Evolutionary conservation across 2,797 vertebrate genomes (phyloP).

Genomic region (Propithecus perrieri): DNA sequence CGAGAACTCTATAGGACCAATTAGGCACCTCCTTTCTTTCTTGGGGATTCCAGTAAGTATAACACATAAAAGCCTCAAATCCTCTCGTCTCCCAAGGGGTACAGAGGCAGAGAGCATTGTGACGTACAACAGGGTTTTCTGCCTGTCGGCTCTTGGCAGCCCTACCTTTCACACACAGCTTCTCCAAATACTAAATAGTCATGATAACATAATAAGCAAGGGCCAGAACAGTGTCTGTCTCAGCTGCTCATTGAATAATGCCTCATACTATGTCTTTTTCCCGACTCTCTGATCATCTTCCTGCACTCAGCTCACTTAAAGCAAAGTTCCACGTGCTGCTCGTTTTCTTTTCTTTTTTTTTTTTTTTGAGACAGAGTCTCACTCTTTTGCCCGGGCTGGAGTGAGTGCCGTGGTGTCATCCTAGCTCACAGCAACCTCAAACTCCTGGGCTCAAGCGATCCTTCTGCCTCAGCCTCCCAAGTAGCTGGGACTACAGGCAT

Average conservation of each 20-base stretch:
- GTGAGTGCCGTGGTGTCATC: too few relatives aligned
- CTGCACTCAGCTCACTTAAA: neutral
- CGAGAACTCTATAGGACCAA: neutral
- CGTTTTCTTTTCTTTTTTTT: neutral
- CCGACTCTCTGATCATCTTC: neutral
- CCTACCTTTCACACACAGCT: neutral
- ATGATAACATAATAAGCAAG: neutral
- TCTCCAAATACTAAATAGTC: neutral
- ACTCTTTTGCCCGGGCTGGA: too few relatives aligned
- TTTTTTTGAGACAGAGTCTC: too few relatives aligned
- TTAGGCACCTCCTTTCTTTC: neutral
- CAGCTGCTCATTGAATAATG: neutral
- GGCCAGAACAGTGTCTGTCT: neutral
- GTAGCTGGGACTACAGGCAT: too few relatives aligned
- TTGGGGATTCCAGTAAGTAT: neutral
- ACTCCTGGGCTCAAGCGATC: too few relatives aligned
- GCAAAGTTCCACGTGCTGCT: neutral
- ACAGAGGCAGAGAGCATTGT: neutral
- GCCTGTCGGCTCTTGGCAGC: neutral
- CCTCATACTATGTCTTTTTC: neutral
- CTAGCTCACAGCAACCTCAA: too few relatives aligned
- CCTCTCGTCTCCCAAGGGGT: neutral
- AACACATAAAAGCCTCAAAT: neutral
- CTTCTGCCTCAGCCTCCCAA: too few relatives aligned
- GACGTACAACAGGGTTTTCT: neutral